A percentile compares a stretch with the other conserved stretches of the same genome.
Evolutionary conservation across 1,140 invertebrate genomes (phyloP).

Genomic region (Medauroidea extradentata): DNA sequence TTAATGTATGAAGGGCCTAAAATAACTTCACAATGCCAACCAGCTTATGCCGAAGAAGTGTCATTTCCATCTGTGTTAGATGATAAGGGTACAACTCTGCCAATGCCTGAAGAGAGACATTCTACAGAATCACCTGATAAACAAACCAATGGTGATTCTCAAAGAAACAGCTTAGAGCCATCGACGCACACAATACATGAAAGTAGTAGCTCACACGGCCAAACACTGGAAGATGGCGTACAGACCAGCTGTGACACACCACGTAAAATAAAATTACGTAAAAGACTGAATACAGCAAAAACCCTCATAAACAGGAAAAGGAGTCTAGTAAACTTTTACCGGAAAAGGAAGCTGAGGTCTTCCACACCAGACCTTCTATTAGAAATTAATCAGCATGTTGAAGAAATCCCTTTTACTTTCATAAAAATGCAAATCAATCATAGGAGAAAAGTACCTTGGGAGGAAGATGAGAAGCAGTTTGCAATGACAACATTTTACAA

Average conservation of each 20-base stretch:
- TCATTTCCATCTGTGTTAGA: neutral
- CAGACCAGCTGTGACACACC: neutral
- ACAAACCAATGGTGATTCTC: neutral
- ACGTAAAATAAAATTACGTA: neutral
- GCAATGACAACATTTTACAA: constrained; percentile 5
- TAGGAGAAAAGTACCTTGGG: neutral
- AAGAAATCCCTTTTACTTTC: neutral
- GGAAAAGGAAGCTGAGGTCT: neutral
- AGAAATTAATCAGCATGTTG: neutral
- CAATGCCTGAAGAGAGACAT: neutral
- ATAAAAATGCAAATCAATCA: neutral
- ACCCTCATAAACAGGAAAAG: neutral
- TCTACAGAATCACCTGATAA: neutral
- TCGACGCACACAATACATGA: neutral
- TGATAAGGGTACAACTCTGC: neutral
- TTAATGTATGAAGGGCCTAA: neutral
- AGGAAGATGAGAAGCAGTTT: neutral
- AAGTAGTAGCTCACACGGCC: neutral
- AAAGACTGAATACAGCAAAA: neutral
- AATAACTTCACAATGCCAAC: neutral
- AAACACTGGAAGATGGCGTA: neutral
- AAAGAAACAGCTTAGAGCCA: neutral
- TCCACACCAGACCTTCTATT: neutral
- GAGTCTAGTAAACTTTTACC: neutral
- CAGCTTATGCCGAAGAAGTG: neutral